Evolutionary conservation across 2,888 invertebrate genomes (phyloP).

Genomic region (Azorinus chamasolen): DNA sequence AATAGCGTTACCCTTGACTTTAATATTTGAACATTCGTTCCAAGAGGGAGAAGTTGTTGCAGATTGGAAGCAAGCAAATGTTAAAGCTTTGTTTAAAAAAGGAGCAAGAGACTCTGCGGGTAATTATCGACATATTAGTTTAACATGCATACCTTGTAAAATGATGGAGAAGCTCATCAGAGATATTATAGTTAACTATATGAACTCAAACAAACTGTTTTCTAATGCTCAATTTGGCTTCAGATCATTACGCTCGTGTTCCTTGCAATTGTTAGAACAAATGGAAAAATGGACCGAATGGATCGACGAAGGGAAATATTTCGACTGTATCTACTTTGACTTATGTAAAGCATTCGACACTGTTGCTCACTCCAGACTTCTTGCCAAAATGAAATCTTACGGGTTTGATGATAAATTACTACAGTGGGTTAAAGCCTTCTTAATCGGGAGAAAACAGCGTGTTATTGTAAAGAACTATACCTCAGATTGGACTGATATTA

Average conservation of each 20-base stretch:
- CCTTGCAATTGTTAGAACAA: slow-evolving; percentile 25
- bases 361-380: slow-evolving; percentile 24
- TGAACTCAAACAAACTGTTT: slow-evolving; percentile 24
- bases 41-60: background rate
- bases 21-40: slow-evolving; percentile 4
- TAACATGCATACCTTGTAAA: slow-evolving; percentile 33
- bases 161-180: slow-evolving; percentile 29
- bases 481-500: slow-evolving; percentile 32
- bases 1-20: background rate
- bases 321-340: slow-evolving; percentile 37
- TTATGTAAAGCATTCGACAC: slow-evolving; percentile 37
- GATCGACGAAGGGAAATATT: slow-evolving; percentile 22
- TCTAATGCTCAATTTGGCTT: slow-evolving; percentile 32
- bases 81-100: slow-evolving; percentile 5
- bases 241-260: slow-evolving; percentile 17
- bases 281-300: slow-evolving; percentile 25
- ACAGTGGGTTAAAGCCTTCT: slow-evolving; percentile 33
- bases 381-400: slow-evolving; percentile 27
- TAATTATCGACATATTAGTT: slow-evolving; percentile 28
- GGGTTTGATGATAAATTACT: slow-evolving; percentile 27
- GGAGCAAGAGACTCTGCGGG: slow-evolving; percentile 10
- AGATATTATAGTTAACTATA: slow-evolving; percentile 15
- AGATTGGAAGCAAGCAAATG: slow-evolving; percentile 13
- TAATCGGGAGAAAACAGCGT: slow-evolving; percentile 24
- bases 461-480: slow-evolving; percentile 18